Percentiles rank a stretch among this genome's conserved stretches.
phyloP scores from a whole-genome alignment of 1,140 invertebrate species.

The Cyclargus thomasi region DNA sequence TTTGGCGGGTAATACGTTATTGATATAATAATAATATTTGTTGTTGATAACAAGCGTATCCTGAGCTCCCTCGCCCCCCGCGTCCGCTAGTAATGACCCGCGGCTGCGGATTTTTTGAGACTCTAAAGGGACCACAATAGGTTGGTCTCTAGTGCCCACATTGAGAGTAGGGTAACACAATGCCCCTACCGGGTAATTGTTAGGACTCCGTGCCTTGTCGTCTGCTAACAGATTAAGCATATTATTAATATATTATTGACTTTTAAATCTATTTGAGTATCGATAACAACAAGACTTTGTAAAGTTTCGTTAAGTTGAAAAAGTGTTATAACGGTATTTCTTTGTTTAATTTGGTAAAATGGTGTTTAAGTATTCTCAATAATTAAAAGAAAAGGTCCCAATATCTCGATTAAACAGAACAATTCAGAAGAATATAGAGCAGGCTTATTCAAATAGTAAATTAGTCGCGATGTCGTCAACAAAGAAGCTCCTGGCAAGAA shows the following conservation, averaged over 20 bases:
- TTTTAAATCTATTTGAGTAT: constrained; percentile 16
- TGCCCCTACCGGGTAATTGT: constrained; percentile 70
- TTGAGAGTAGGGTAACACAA: constrained; percentile 68
- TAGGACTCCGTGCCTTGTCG: constrained; percentile 69
- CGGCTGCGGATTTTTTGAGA: constrained; percentile 33
- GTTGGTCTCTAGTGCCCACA: constrained; percentile 56
- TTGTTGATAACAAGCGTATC: constrained; percentile 46
- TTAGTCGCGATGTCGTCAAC: background rate
- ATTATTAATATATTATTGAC: constrained; percentile 32
- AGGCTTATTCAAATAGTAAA: constrained; percentile 3
- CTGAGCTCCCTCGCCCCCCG: constrained; percentile 36
- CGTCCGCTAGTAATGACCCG: constrained; percentile 24
- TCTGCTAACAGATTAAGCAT: constrained; percentile 58
- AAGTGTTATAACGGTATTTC: too few relatives aligned
- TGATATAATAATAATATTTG: constrained; percentile 76
- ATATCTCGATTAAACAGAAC: too few relatives aligned
- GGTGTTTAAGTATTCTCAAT: too few relatives aligned
- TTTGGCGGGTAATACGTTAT: constrained; percentile 66
- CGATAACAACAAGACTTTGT: background rate
- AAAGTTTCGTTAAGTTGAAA: background rate
- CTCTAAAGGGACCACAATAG: constrained; percentile 36
- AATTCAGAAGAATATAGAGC: constrained; percentile 8
- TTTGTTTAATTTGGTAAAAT: too few relatives aligned
- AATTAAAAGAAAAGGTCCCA: too few relatives aligned
- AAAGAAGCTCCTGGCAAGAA: background rate